These are phyloP conservation scores for Alloplasta piceator DNA, from an alignment of 2,888 invertebrate genomes.

Conservation along the genomic window DNA sequence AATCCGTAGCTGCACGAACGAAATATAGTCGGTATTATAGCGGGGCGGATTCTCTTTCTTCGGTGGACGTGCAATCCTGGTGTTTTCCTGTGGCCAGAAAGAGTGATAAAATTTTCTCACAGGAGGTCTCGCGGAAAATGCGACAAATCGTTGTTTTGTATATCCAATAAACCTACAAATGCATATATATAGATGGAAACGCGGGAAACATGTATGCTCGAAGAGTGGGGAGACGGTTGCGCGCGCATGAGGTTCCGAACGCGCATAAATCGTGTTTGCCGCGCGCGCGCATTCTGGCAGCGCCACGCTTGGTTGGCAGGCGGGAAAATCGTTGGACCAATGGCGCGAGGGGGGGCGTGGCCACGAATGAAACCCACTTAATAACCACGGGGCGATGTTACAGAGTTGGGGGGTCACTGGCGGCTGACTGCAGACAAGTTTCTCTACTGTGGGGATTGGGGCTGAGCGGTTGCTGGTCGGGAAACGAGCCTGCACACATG, in stretches of 20 bases:
- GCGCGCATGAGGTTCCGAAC: conserved; percentile 68
- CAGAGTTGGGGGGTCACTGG: conserved; percentile 25
- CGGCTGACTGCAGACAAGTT: conserved; percentile 58
- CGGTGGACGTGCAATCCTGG: neutral
- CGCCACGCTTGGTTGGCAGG: conserved; percentile 64
- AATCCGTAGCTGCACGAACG: conserved; percentile 60
- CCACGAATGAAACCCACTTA: conserved; percentile 51
- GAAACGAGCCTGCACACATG: conserved; percentile 42
- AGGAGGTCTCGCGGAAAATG: conserved; percentile 70
- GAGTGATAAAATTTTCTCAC: conserved; percentile 70
- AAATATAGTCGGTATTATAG: conserved; percentile 39
- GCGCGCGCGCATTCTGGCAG: conserved; percentile 58
- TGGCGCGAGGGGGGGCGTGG: conserved; percentile 69
- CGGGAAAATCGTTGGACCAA: conserved; percentile 70
- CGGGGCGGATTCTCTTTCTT: conserved; percentile 4
- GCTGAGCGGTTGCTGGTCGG: conserved; percentile 2
- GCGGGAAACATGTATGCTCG: conserved; percentile 30
- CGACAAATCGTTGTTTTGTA: conserved; percentile 66
- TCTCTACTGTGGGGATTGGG: conserved; percentile 40
- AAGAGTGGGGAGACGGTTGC: conserved; percentile 27
- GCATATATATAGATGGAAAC: neutral
- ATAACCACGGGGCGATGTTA: conserved; percentile 10
- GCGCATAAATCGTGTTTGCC: conserved; percentile 74
- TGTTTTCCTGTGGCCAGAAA: conserved; percentile 26
- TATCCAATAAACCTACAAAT: conserved; percentile 4